Percentiles rank a stretch among this genome's conserved stretches.
Evolutionary conservation across 2,888 invertebrate genomes (phyloP).

Genomic region (Parnassius apollo): DNA sequence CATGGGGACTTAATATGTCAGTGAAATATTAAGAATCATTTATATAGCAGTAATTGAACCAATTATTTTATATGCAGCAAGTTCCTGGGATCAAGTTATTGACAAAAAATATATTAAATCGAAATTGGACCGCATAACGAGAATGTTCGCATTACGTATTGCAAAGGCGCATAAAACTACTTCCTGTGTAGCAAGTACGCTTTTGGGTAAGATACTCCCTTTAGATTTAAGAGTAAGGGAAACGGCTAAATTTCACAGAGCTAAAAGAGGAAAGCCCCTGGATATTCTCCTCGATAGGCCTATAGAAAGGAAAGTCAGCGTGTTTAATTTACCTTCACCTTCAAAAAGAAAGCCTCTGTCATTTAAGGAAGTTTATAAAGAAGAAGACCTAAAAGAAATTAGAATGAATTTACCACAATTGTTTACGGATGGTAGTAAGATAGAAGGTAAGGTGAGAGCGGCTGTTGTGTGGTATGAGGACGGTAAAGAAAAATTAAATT

Average conservation of each 20-base stretch:
- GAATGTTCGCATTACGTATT: conserved; percentile 2
- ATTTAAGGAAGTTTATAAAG: no score
- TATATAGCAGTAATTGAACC: conserved; percentile 9
- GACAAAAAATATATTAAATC: not conserved
- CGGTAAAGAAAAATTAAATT: no score
- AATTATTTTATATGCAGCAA: not conserved
- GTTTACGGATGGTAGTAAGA: no score
- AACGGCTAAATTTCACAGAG: not conserved
- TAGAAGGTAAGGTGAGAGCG: no score
- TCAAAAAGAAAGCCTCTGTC: no score
- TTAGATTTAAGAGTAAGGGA: not conserved
- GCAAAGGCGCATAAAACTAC: not conserved
- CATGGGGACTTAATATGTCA: not conserved
- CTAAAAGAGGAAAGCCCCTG: not conserved
- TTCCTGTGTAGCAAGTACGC: no score
- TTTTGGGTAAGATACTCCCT: not conserved
- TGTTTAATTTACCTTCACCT: no score
- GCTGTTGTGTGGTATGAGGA: no score
- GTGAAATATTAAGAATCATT: not conserved
- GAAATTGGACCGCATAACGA: not conserved
- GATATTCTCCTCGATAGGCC: not conserved
- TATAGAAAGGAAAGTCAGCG: no score
- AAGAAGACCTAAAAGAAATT: no score
- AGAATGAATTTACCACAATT: no score
- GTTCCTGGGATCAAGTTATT: not conserved